Percentiles rank a stretch among this genome's conserved stretches.
phyloP scores from a whole-genome alignment of 2,113 vertebrate species.

The Formicarius rufipectus region DNA sequence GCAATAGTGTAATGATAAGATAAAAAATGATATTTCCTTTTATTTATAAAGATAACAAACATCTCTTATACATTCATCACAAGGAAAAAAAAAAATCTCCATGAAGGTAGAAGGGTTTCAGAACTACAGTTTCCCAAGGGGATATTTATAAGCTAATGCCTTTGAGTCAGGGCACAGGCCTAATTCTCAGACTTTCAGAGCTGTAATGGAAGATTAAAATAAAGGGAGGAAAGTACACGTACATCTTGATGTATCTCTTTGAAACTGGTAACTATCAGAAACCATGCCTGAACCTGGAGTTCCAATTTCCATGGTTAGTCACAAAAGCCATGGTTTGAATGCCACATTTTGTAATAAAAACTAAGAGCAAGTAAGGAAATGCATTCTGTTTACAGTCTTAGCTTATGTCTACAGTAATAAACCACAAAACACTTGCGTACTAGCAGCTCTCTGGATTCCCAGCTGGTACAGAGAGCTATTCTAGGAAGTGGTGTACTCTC shows the following conservation, averaged over 20 bases:
- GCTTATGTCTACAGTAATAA: not conserved
- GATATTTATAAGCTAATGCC: not conserved
- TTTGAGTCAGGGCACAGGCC: not conserved
- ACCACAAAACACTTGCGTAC: not conserved
- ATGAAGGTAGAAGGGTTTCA: not conserved
- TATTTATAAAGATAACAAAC: not conserved
- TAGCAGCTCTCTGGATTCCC: not conserved
- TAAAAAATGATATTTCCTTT: not conserved
- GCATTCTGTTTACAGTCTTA: not conserved
- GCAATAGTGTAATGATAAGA: not conserved
- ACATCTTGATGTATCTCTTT: rapidly evolving
- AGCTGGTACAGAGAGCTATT: not conserved
- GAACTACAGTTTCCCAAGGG: not conserved
- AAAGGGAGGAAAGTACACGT: not conserved
- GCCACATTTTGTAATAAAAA: not conserved
- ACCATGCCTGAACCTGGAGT: not conserved
- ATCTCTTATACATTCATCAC: not conserved
- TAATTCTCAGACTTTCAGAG: not conserved
- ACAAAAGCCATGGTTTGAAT: not conserved
- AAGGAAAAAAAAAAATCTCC: not conserved
- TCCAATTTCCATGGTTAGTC: not conserved
- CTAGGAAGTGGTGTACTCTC: not conserved
- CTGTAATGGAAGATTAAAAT: not conserved
- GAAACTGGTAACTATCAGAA: not conserved
- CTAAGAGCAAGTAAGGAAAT: not conserved